Evolutionary conservation across 2,888 invertebrate species (phyloP), one percentile per base, ranked within the genome.

Genomic region (Cheilosia pagana): DNA sequence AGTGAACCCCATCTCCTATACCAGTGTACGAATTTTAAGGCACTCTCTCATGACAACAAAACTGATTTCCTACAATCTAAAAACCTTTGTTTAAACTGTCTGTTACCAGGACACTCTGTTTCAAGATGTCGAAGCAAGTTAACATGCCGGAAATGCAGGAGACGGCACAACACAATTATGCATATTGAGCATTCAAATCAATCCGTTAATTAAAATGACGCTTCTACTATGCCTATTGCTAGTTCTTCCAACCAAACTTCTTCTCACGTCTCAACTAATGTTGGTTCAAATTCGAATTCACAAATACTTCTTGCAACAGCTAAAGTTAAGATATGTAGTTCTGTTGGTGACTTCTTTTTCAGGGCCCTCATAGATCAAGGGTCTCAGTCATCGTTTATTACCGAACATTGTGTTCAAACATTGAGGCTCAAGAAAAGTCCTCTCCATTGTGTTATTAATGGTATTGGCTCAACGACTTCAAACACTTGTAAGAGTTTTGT

Each of bases 301-400:
- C 21, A 52, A 41, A 39, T 25, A 23, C 23, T 65, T 21, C 50
- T 50, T n/a, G 52, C 48, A 16, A 65, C 52, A 12, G 65, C 65
- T n/a, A 25, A 39, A 12, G 25, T 41, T 12, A 65, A 52, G 23
- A 23, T 65, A 14, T 50, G 50, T 1, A 31, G 8, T 28, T 1
- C 55, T 12, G 4, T 0, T 39, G 39, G 57, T 0, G 57, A 21
- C 5, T 21, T 39, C 6, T 6, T 39, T 3, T 57, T 57, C 1
- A 39, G 39, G 14, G 57, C 57, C 12, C 57, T 35, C 21, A 14
- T 12, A 10, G 23, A 59, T n/a, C 21, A 57, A 57, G 57, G 16
- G n/a, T 39, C 25, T 21, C 12, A 39, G 35, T 19, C 12, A 21
- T 39, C 39, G 1, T 57, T 57, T n/a, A 57, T 57, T 12, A 39